Evolutionary conservation across 2,888 invertebrate species (phyloP), one percentile per base, ranked within the genome.

Genomic region (Eremobia ochroleuca): DNA sequence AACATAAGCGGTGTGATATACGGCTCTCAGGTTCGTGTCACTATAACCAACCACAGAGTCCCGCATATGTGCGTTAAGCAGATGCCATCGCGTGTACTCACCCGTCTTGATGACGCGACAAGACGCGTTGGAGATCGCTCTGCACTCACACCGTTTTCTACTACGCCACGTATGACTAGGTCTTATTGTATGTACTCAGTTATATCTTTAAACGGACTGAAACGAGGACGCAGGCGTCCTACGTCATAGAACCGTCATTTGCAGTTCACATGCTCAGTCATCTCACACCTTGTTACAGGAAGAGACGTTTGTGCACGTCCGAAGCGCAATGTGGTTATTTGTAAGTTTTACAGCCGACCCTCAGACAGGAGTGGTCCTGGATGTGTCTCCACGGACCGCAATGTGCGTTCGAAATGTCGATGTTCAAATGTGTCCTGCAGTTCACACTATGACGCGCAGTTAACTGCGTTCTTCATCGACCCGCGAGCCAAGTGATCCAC

Each of bases 361-460:
- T 96, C 95, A 94, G 94, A 93, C 95, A 95, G 94, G 93, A 93
- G 95, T 96, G 94, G 95, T 95, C 95, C 95, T 92, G 89, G 89
- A 94, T 92, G 92, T 91, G 92, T 94, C 89, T 94, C 94, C 95
- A 92, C 92, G 93, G 94, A 95, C 96, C 96, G 97, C 97, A 95
- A 97, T 97, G 93, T 97, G 97, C 97, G 97, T 97, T 97, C 97
- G 94, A 97, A 97, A 95, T 95, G 96, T 97, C 97, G 97, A 97
- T 97, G 97, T 95, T 97, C 96, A 96, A 89, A 90, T 96, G 97
- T 96, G 96, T 96, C n/a, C n/a, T n/a, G n/a, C 96, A 94, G 92
- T 94, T 96, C 95, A 95, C 95, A 95, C 91, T 93, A 91, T 93
- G 92, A 91, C 94, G 91, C 95, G 94, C 94, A 94, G 92, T 93